Percentiles rank a stretch among this genome's conserved stretches.
phyloP scores from a whole-genome alignment of 2,797 vertebrate species.

The Spheniscus humboldti region DNA sequence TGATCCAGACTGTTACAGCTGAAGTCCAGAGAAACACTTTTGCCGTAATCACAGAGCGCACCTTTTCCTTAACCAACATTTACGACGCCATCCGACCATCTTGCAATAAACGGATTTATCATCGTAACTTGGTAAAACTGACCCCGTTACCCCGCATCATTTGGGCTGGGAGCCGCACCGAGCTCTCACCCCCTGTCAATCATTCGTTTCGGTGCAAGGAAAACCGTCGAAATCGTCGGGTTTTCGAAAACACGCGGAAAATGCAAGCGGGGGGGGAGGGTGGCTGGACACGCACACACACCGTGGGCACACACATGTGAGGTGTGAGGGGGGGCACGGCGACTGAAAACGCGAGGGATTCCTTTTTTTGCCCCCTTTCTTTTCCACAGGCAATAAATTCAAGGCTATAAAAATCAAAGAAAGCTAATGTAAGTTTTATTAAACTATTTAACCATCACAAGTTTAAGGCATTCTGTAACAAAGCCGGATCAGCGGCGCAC shows the following conservation, averaged over 20 bases:
- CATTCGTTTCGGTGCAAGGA: background rate
- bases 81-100: background rate
- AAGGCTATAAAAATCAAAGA: constrained; percentile 83
- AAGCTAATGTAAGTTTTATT: constrained; percentile 83
- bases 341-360: background rate
- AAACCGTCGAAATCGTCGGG: background rate
- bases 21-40: constrained; percentile 7
- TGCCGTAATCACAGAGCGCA: background rate
- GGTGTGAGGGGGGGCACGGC: background rate
- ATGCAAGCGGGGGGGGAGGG: background rate
- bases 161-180: background rate
- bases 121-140: background rate
- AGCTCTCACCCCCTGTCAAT: background rate
- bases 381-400: constrained; percentile 82
- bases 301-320: background rate
- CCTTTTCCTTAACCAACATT: background rate
- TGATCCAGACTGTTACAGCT: background rate
- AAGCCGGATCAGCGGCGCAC: constrained; percentile 70
- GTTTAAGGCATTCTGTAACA: constrained; percentile 78
- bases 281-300: background rate
- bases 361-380: constrained; percentile 61
- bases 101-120: background rate
- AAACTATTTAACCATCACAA: constrained; percentile 81
- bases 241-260: background rate
- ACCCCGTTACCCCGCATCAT: background rate